Evolutionary conservation across 2,797 vertebrate genomes (phyloP), one percentile per base, ranked within the genome.

Genomic region (Spinus olivaceus): DNA sequence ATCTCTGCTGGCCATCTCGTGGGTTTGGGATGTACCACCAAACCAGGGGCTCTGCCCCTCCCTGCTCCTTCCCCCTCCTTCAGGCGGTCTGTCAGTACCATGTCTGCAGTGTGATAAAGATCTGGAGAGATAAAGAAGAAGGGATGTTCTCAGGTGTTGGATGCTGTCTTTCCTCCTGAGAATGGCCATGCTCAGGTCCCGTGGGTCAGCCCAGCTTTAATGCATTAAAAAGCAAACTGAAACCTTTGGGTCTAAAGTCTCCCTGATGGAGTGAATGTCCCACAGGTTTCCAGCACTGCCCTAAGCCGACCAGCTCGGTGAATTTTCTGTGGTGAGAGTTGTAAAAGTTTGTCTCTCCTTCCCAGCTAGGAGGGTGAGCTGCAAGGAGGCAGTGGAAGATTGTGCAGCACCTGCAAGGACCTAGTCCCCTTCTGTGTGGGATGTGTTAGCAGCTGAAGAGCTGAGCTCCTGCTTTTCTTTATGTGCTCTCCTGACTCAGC

Each of bases 391-490:
- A 64, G 35, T n/a, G 63, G 71, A 73, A 84, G 51, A 84, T 23
- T 70, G 66, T n/a, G 47, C 59, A 76, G 86, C 92, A 92, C 92
- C 76, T 94, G 81, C 83, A 73, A 25, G 51, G 67, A 91, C 57
- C 69, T 59, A 65, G 88, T 87, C 81, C 92, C 65, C 80, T 91
- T 86, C 85, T 93, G 77, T 76, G 85, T 81, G 94, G 92, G 80
- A 88, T 66, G 82, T 33, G 80, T 71, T 81, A 90, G 73, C 85
- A 92, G 73, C 82, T 84, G 91, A 91, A 91, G 61, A 94, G 92
- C 84, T 91, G 89, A 94, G 94, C 89, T 94, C 92, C 80, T 14
- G 5, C 53, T 94, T 96, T 96, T 53, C 92, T 92, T 93, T 90
- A 80, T 94, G 80, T 79, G 79, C 81, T 86, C 72, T 93, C 69